Percentiles rank a stretch among this genome's conserved stretches.
phyloP scores from a whole-genome alignment of 2,113 vertebrate genomes.

The Brachypteracias leptosomus region DNA sequence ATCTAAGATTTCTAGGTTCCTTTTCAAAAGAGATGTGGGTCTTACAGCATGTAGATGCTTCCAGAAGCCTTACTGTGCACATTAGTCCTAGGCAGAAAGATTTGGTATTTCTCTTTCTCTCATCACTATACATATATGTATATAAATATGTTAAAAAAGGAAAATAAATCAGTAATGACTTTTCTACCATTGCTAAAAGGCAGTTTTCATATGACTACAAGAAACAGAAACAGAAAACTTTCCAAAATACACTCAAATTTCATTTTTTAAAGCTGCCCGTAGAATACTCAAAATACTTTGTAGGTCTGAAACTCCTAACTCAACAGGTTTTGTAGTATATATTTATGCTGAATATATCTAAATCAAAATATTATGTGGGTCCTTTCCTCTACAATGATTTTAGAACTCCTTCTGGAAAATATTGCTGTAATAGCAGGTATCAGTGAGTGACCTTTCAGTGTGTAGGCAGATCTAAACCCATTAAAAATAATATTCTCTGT shows the following conservation, averaged over 20 bases:
- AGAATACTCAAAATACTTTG: background rate
- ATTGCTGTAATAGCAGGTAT: background rate
- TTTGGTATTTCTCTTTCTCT: background rate
- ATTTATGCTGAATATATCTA: background rate
- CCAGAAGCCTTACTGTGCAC: background rate
- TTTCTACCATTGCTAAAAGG: background rate
- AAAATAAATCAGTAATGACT: background rate
- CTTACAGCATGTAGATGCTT: background rate
- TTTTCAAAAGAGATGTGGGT: background rate
- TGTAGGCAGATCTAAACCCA: background rate
- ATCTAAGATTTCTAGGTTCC: background rate
- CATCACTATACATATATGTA: background rate
- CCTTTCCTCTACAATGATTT: background rate
- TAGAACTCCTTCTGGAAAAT: slow-evolving; percentile 1
- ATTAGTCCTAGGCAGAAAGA: background rate
- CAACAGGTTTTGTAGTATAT: background rate
- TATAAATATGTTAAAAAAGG: background rate
- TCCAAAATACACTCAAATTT: background rate
- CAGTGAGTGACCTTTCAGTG: slow-evolving; percentile 13
- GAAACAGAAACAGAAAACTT: slow-evolving; percentile 9
- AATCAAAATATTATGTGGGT: background rate
- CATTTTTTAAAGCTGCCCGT: background rate
- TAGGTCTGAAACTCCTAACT: background rate
- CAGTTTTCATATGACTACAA: background rate
- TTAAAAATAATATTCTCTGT: background rate